Base-by-base conservation (phyloP, 1,140 invertebrate genomes). In the Brachionus koreanus region DNA sequence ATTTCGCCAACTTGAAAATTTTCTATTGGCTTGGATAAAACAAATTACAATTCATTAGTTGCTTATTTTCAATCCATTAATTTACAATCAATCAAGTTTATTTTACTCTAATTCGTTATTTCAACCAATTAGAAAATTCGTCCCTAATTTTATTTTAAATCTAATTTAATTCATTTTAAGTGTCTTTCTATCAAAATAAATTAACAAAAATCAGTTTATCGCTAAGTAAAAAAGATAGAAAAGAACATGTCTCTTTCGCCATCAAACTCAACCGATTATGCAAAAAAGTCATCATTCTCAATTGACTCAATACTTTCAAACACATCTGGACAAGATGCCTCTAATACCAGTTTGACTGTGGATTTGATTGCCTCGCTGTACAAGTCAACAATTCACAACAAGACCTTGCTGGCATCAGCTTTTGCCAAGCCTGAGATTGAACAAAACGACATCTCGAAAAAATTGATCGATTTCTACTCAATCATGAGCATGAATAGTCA, bases 61-160 rank as follows among this genome's bases (percentile, higher is more conserved):
- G 49, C 49, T 57, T 57, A 57, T 57, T 57, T 57, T 57, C 49
- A 23, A 57, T 19, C 49, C 49, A 57, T 57, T 57, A 57, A 57
- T 57, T 57, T 57, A 57, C 49, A 57, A 57, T 57, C 49, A 57
- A 57, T 57, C 19, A 19, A 57, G 49, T 23, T 57, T 57, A 16
- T 16, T 57, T 57, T 57, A 19, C 49, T 57, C 49, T 57, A 57
- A 57, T 57, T 19, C 19, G 49, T 57, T 57, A 57, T 57, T 57
- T 57, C 19, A 57, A 19, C 49, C 49, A 57, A 57, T 57, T 57
- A 57, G 0, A 57, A 57, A 57, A 57, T 19, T 57, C 49, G 49
- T 69, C 65, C 37, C 65, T 69, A 69, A 69, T 69, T 69, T 69
- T 69, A 19, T 69, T 69, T 69, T 69, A 69, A 69, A 19, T 69